These are phyloP conservation scores for Ammodytes dubius DNA, from an alignment of 2,113 vertebrate genomes.

Conservation along the genomic window DNA sequence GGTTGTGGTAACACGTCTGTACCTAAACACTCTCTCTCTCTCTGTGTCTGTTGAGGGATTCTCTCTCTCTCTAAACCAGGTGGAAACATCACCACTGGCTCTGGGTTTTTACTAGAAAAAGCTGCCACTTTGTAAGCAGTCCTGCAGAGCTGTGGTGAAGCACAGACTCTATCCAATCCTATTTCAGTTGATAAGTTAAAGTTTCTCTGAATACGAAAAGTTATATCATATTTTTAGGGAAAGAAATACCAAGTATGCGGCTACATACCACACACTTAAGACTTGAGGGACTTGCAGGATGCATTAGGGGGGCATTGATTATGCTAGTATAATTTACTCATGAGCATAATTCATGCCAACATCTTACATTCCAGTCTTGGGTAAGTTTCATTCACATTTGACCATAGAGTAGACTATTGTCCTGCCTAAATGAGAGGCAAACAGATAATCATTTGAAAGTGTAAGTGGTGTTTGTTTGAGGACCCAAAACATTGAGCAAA, in stretches of 20 bases:
- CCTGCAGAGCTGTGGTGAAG: neutral
- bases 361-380: too few species aligned
- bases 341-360: neutral
- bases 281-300: neutral
- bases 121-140: neutral
- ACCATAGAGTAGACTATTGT: too few species aligned
- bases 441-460: too few species aligned
- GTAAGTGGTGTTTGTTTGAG: too few species aligned
- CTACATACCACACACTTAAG: too few species aligned
- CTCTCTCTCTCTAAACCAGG: constrained; percentile 15
- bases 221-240: too few species aligned
- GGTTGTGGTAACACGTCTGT: constrained; percentile 43
- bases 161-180: neutral
- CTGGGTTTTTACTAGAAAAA: constrained; percentile 7
- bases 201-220: neutral
- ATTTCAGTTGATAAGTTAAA: neutral
- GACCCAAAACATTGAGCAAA: too few species aligned
- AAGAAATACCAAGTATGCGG: too few species aligned
- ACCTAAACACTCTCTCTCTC: constrained; percentile 41
- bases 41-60: constrained; percentile 24
- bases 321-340: neutral
- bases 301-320: too few species aligned
- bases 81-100: neutral
- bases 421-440: too few species aligned
- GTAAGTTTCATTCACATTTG: too few species aligned